These are phyloP conservation scores for Sceliomorpha sp. DNA, from an alignment of 2,888 invertebrate species.

Conservation along the genomic window DNA sequence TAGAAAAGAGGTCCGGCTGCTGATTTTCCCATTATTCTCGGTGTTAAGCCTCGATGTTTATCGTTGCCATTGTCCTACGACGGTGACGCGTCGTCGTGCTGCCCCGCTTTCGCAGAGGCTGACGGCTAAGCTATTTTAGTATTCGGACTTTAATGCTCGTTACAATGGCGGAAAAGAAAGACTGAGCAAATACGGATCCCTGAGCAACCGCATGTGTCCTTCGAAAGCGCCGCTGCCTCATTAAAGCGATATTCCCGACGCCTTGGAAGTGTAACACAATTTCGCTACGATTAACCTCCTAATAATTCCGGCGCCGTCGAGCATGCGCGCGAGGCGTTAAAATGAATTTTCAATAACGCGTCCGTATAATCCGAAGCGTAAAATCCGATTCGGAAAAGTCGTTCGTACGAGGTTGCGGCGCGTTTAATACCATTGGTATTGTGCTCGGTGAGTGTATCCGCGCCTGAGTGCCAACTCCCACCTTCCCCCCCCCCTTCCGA, in stretches of 20 bases:
- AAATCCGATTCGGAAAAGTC: constrained; percentile 54
- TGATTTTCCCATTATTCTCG: constrained; percentile 69
- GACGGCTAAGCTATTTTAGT: constrained; percentile 42
- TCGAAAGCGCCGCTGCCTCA: too few species aligned
- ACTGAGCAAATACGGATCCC: too few species aligned
- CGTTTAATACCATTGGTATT: constrained; percentile 62
- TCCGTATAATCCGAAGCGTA: constrained; percentile 56
- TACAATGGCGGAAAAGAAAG: too few species aligned
- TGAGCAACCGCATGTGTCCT: too few species aligned
- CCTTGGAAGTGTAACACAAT: too few species aligned
- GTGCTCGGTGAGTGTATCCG: constrained; percentile 31
- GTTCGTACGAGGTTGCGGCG: constrained; percentile 56
- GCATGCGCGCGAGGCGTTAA: constrained; percentile 2
- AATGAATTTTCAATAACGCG: constrained; percentile 49
- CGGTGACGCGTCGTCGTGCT: constrained; percentile 33
- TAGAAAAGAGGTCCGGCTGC: constrained; percentile 65
- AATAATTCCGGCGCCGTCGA: too few species aligned
- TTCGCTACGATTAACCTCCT: too few species aligned
- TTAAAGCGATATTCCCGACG: too few species aligned
- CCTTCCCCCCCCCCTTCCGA: too few species aligned
- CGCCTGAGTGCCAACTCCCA: constrained; percentile 26
- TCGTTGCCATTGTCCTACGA: constrained; percentile 48
- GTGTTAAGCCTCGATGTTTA: constrained; percentile 52
- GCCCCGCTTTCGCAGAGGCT: constrained; percentile 8
- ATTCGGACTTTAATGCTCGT: constrained; percentile 28